These are phyloP conservation scores for Diachasmimorpha longicaudata DNA, from an alignment of 1,140 invertebrate genomes.

Conservation along the genomic window DNA sequence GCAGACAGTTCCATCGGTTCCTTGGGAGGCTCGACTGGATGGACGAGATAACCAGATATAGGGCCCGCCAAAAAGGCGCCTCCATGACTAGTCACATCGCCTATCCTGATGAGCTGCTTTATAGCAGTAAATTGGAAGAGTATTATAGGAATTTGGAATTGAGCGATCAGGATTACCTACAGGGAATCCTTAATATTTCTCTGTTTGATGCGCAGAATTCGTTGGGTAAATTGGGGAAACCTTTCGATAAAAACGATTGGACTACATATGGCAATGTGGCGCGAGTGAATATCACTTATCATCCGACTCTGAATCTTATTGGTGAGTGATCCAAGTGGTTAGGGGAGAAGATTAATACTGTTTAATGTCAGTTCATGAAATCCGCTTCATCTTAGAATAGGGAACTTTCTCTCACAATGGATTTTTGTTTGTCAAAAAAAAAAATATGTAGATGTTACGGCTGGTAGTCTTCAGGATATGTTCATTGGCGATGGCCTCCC, in stretches of 20 bases:
- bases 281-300: conserved; percentile 84
- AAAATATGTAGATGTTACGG: conserved; percentile 69
- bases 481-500: conserved; percentile 86
- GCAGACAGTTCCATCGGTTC: conserved; percentile 62
- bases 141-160: conserved; percentile 79
- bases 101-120: conserved; percentile 81
- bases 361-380: too few relatives aligned
- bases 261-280: conserved; percentile 77
- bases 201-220: conserved; percentile 78
- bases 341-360: too few relatives aligned
- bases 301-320: conserved; percentile 82
- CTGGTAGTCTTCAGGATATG: conserved; percentile 87
- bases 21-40: conserved; percentile 80
- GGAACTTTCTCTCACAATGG: neutral
- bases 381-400: too few relatives aligned
- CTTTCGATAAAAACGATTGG: conserved; percentile 86
- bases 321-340: conserved; percentile 66
- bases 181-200: conserved; percentile 77
- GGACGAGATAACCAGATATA: conserved; percentile 78
- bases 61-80: conserved; percentile 75
- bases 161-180: conserved; percentile 72
- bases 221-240: conserved; percentile 76
- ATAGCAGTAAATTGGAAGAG: conserved; percentile 75
- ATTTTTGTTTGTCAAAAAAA: neutral
- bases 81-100: conserved; percentile 81